phyloP scores from a whole-genome alignment of 2,797 vertebrate species.

The Gallinago stenura region DNA sequence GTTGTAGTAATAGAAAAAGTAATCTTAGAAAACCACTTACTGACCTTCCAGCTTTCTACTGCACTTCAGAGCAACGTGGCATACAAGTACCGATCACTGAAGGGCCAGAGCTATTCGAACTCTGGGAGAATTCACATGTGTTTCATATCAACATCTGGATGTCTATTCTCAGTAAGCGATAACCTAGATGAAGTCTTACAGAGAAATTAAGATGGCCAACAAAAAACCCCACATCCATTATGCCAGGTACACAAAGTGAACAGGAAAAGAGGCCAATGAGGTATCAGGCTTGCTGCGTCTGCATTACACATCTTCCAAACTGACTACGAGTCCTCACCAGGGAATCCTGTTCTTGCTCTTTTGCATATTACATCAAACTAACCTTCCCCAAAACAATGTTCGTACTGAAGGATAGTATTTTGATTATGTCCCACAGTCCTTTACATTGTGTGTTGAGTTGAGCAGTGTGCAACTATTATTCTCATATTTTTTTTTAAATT shows the following conservation, averaged over 20 bases:
- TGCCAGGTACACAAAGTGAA: not conserved
- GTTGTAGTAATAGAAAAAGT: slow-evolving; percentile 25
- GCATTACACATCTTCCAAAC: not conserved
- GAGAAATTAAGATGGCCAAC: not conserved
- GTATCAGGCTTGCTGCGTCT: slow-evolving; percentile 48
- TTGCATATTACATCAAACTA: not conserved
- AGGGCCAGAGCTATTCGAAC: not conserved
- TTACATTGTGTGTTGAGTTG: not conserved
- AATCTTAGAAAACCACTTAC: not conserved
- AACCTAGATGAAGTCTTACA: not conserved
- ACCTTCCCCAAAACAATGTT: not conserved
- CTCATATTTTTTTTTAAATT: not conserved
- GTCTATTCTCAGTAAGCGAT: not conserved
- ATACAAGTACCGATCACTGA: not conserved
- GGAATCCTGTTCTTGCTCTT: not conserved
- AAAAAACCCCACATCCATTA: not conserved
- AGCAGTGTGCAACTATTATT: slow-evolving; percentile 28
- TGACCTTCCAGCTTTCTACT: slow-evolving; percentile 39
- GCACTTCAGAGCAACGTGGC: not conserved
- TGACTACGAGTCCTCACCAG: not conserved
- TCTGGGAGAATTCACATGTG: not conserved
- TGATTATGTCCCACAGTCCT: not conserved
- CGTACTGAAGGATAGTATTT: not conserved
- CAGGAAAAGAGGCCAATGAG: slow-evolving; percentile 55
- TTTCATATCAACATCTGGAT: not conserved